Base-by-base conservation (phyloP, 2,113 vertebrate genomes). In the Delphinus delphis region DNA sequence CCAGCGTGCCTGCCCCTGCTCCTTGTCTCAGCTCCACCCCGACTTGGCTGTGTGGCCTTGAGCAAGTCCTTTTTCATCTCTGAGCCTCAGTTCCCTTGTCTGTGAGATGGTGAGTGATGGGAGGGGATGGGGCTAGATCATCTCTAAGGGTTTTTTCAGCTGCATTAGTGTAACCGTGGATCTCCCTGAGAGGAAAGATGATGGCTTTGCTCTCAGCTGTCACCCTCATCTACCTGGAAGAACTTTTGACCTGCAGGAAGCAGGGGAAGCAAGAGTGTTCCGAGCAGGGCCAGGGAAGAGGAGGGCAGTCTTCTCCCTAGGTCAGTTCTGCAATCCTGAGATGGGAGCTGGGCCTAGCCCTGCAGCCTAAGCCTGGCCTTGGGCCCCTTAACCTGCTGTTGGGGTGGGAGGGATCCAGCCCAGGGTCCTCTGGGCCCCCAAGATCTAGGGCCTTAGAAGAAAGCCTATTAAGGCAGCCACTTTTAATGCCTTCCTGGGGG, bases 121-220 rank as follows among this genome's bases (percentile, higher is more conserved):
- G 55, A 83, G 6, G 17, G 55, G 60, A 58, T 95, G 82, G 73
- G n/a, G 85, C 79, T 97, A 93, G 85, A 93, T 94, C 10, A 92
- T 82, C 47, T 89, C 11, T 88, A 76, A 89, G 88, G 41, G 4
- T 74, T 74, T 93, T 96, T 96, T 91, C 55, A 82, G 33, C 83
- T 93, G 50, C 41, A 82, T 82, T 93, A 84, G 53, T 90, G 4
- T 93, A 93, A 89, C 82, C 80, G n/a, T 96, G 87, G 92, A 91
- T 96, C 94, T 93, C n/a, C 67, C 77, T 70, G 50, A 89, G 41
- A 79, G 79, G 31, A 87, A 91, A 25, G 74, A 83, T 95, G 68
- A 92, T 94, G 65, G 55, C 28, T 94, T 97, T 88, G n/a, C 18
- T 84, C 50, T 96, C 41, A 94, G 58, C 71, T 97, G 36, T 96